These are phyloP conservation scores for Pyrrhosoma nymphula DNA, from an alignment of 2,888 invertebrate genomes.

Conservation along the genomic window DNA sequence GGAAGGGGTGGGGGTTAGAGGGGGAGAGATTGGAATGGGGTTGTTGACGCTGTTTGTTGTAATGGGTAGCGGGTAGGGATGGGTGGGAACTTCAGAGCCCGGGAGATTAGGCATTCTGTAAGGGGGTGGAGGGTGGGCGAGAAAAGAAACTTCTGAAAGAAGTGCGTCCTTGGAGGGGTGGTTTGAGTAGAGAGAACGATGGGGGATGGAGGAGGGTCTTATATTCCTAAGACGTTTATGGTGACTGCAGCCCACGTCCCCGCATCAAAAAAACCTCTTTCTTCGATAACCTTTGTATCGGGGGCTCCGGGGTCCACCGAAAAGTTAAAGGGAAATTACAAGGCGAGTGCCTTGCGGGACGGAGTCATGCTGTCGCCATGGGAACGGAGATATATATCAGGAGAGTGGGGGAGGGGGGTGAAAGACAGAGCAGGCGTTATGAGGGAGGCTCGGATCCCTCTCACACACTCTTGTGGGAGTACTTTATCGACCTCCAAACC, in stretches of 20 bases:
- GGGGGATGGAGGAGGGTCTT: constrained; percentile 15
- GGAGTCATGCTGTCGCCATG: constrained; percentile 18
- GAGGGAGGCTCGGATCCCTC: background rate
- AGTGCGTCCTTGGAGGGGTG: background rate
- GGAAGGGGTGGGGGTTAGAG: background rate
- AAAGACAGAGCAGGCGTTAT: background rate
- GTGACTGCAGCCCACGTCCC: constrained; percentile 9
- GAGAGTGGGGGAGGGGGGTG: background rate
- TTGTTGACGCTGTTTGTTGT: constrained; percentile 28
- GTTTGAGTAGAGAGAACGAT: background rate
- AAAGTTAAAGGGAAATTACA: constrained; percentile 33
- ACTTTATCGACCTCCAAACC: background rate
- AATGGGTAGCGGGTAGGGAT: background rate
- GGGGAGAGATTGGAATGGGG: background rate
- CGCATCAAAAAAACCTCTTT: background rate
- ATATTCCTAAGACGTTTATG: constrained; percentile 35
- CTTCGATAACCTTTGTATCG: constrained; percentile 57
- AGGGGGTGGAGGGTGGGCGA: background rate
- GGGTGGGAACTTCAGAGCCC: background rate
- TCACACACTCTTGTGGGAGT: too few relatives aligned
- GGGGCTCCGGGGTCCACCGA: background rate
- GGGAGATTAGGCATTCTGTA: background rate
- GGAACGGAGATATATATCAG: background rate
- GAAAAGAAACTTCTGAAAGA: constrained; percentile 13
- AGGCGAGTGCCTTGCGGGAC: background rate